Conservation (phyloP, 2,888 invertebrate species). For the Lucinisca nassula region DNA sequence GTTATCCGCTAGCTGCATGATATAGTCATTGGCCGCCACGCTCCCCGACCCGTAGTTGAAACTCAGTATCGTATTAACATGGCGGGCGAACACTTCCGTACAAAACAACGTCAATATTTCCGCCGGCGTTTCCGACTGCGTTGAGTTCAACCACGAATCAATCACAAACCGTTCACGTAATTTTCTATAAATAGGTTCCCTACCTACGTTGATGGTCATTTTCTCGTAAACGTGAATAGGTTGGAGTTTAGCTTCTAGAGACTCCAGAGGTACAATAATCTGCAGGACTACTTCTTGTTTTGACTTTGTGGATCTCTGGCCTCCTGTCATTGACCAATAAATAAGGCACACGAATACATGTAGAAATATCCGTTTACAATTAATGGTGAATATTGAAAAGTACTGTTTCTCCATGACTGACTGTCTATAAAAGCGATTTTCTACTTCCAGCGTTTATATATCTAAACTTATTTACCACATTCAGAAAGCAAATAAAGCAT, state of each 20-base stretch:
- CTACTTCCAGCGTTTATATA: too few relatives aligned
- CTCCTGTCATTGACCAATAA: neutral
- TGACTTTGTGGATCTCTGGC: neutral
- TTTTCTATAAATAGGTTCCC: constrained; percentile 35
- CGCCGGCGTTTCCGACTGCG: constrained; percentile 63
- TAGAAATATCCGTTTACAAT: neutral
- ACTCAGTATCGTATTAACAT: constrained; percentile 70
- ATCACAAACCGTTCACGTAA: constrained; percentile 53
- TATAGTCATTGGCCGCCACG: constrained; percentile 68
- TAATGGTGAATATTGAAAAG: neutral
- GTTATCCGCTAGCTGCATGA: constrained; percentile 68
- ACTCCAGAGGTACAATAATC: constrained; percentile 46
- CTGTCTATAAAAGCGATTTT: too few relatives aligned
- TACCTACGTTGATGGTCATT: constrained; percentile 47
- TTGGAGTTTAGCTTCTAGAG: constrained; percentile 31
- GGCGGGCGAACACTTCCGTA: constrained; percentile 68
- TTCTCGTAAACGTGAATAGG: constrained; percentile 47
- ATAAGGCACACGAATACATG: constrained; percentile 3
- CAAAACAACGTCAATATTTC: constrained; percentile 74
- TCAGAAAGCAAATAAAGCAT: too few relatives aligned
- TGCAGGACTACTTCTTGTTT: constrained; percentile 62
- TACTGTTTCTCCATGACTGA: too few relatives aligned
- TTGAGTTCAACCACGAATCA: constrained; percentile 66
- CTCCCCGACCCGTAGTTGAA: constrained; percentile 64
- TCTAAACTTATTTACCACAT: too few relatives aligned